Evolutionary conservation across 2,888 invertebrate genomes (phyloP).

Genomic region (Eupeodes luniger): DNA sequence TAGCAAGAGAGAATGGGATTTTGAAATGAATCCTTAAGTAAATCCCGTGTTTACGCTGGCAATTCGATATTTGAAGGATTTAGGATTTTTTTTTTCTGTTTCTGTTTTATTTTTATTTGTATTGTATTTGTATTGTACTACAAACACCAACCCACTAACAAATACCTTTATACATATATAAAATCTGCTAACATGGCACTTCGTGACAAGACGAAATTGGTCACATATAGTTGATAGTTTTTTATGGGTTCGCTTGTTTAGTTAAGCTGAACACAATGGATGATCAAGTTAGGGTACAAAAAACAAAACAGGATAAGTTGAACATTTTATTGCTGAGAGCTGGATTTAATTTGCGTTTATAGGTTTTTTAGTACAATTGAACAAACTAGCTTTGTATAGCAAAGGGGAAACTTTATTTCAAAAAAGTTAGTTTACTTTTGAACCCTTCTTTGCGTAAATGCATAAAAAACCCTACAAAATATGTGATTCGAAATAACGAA

Average conservation of each 20-base stretch:
- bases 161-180: background rate
- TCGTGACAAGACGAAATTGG: slow-evolving; percentile 28
- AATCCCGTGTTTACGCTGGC: slow-evolving; percentile 53
- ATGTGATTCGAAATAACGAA: too few relatives aligned
- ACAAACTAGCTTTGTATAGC: background rate
- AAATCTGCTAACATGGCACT: slow-evolving; percentile 24
- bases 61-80: slow-evolving; percentile 55
- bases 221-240: slow-evolving; percentile 23
- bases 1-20: slow-evolving; percentile 22
- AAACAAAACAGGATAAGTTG: background rate
- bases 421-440: too few relatives aligned
- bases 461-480: background rate
- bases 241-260: slow-evolving; percentile 15
- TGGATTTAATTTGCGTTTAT: background rate
- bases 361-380: background rate
- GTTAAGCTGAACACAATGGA: slow-evolving; percentile 19
- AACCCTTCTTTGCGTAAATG: too few relatives aligned
- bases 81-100: slow-evolving; percentile 20
- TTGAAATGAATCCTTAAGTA: slow-evolving; percentile 66
- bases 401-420: too few relatives aligned
- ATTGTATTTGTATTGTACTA: background rate
- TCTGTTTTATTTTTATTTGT: background rate
- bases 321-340: slow-evolving; percentile 16
- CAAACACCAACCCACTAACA: background rate
- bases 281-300: background rate